Conservation (phyloP, 2,113 vertebrate genomes). For the Dicerorhinus sumatrensis region DNA sequence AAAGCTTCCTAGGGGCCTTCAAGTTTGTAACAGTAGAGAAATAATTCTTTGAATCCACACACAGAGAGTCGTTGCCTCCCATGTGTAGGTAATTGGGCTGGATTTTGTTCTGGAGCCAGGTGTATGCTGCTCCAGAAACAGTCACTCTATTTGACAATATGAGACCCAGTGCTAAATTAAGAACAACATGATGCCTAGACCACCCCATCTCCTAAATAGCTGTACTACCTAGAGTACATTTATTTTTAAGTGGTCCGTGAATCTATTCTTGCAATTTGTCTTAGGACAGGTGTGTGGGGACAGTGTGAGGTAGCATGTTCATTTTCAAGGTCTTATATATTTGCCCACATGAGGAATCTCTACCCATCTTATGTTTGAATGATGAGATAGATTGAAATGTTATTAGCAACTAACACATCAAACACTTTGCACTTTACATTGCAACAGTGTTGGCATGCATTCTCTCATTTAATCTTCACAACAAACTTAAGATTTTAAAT, state of each 20-base stretch:
- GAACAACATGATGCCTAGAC: not conserved
- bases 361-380: not conserved
- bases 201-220: not conserved
- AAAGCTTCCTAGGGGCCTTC: not conserved
- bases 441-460: not conserved
- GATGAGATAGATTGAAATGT: not conserved
- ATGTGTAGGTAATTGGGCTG: not conserved
- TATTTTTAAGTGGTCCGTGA: not conserved
- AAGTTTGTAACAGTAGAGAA: not conserved
- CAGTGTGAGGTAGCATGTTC: not conserved
- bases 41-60: not conserved
- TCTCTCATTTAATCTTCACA: not conserved
- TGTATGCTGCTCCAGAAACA: not conserved
- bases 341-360: not conserved
- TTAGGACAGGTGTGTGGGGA: not conserved
- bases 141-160: not conserved
- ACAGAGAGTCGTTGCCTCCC: not conserved
- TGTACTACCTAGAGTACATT: not conserved
- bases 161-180: not conserved
- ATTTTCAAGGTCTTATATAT: not conserved
- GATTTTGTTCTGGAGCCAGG: not conserved
- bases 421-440: not conserved
- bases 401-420: not conserved
- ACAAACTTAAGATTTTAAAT: not conserved
- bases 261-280: not conserved